phyloP scores from a whole-genome alignment of 2,113 vertebrate species.

The Thymallus thymallus region DNA sequence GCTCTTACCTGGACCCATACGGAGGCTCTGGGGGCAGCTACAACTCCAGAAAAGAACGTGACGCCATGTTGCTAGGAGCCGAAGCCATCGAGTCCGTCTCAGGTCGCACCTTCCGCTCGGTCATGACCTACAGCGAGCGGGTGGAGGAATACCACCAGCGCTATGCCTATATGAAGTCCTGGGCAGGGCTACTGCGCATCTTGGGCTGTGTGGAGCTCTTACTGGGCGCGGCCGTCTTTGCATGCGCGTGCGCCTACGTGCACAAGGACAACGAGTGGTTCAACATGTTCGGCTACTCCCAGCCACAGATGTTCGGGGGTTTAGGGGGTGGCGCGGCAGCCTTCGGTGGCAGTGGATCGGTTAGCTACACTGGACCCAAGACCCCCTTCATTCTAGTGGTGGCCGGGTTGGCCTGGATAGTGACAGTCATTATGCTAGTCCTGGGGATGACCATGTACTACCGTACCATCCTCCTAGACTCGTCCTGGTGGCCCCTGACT shows the following conservation, averaged over 20 bases:
- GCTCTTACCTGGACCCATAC: constrained; percentile 72
- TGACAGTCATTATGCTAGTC: constrained; percentile 84
- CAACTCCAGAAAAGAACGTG: constrained; percentile 69
- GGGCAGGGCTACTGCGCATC: constrained; percentile 88
- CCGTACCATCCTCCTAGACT: constrained; percentile 89
- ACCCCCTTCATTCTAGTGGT: constrained; percentile 88
- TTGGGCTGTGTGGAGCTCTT: constrained; percentile 83
- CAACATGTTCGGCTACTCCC: constrained; percentile 85
- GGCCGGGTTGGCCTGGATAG: constrained; percentile 84
- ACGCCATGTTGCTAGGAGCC: constrained; percentile 70
- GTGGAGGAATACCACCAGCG: constrained; percentile 81
- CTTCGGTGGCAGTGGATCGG: constrained; percentile 72
- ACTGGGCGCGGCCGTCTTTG: constrained; percentile 87
- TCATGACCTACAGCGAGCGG: constrained; percentile 80
- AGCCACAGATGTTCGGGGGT: constrained; percentile 73
- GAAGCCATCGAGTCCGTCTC: constrained; percentile 72
- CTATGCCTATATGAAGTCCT: constrained; percentile 95
- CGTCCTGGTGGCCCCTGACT: constrained; percentile 91
- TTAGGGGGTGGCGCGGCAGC: constrained; percentile 53
- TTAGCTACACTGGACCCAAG: constrained; percentile 83
- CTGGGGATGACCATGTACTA: constrained; percentile 94
- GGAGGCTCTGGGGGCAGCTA: constrained; percentile 76
- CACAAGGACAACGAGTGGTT: constrained; percentile 98
- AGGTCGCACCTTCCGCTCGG: constrained; percentile 64
- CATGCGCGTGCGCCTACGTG: constrained; percentile 90